Base-by-base conservation (phyloP, 1,140 invertebrate species). In the Cherax destructor region DNA sequence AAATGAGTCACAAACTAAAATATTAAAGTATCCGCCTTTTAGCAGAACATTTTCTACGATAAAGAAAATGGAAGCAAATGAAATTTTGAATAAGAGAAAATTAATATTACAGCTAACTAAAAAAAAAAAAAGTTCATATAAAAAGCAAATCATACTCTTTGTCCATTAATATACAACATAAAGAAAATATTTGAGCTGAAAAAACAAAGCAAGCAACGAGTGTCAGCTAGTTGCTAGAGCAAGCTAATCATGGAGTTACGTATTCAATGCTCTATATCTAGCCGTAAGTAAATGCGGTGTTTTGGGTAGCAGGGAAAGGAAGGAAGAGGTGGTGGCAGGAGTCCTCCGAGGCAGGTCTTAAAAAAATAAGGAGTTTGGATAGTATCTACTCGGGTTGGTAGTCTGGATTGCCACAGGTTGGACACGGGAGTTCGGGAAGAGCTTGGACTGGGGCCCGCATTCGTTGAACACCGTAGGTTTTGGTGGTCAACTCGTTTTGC, bases 381-480 rank as follows among this genome's bases (percentile, higher is more conserved):
- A 11, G 61, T 49, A 65, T n/a, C 83, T 76, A 83, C 80, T 83
- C 80, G 13, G 30, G n/a, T 16, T 56, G 79, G 65, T 83, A 90
- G 5, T 90, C 88, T 18, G 88, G 88, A 24, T 90, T 90, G n/a
- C 88, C 88, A 47, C 88, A 90, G 3, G 74, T 56, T 7, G 88
- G 88, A 11, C 88, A 84, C 10, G 88, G 80, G 6, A 41, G 24
- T 4, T 90, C 80, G 1, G n/a, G 13, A 0, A 41, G 16, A 1
- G 86, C 65, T 10, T 69, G 21, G 41, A 41, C 50, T 30, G 1
- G 13, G 13, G 69, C 0, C 18, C 61, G 11, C 10, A 65, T 65
- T 18, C 61, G 61, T 5, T 76, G 50, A n/a, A 30, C n/a, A 52
- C 9, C 13, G 61, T 16, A 30, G 18, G 77, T 9, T 2, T 80